A percentile compares a stretch with the other conserved stretches of the same genome.
Conservation (phyloP, 2,113 vertebrate species). For the Macheiramphus alcinus region DNA sequence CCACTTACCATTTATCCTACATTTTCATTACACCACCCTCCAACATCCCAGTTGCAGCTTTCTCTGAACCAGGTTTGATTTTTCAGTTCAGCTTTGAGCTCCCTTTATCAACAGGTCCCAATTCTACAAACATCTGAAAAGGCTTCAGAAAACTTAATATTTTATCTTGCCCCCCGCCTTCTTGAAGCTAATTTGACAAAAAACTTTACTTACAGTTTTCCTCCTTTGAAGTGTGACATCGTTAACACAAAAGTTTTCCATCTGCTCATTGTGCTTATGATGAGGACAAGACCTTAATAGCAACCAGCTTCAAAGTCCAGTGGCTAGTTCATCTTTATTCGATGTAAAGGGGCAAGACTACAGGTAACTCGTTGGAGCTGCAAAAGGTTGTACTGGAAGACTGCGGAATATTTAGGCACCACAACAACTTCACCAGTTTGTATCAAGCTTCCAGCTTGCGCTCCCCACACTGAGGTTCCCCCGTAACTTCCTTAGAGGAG, state of each 20-base stretch:
- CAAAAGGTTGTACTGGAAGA: too few relatives aligned
- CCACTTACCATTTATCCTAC: too few relatives aligned
- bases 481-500: too few relatives aligned
- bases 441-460: accelerated
- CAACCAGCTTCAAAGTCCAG: too few relatives aligned
- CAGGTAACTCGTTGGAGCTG: background rate
- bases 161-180: background rate
- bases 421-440: background rate
- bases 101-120: background rate
- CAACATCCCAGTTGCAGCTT: too few relatives aligned
- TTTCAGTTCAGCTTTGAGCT: background rate
- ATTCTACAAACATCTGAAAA: background rate
- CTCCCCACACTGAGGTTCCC: background rate
- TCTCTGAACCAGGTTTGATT: background rate
- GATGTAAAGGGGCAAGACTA: too few relatives aligned
- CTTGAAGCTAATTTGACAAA: background rate
- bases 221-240: background rate
- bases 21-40: too few relatives aligned
- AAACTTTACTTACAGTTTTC: background rate
- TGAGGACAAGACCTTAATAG: background rate
- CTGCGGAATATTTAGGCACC: accelerated
- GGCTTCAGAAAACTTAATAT: background rate
- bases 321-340: accelerated
- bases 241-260: background rate
- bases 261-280: background rate